Evolutionary conservation across 2,797 vertebrate species (phyloP), one percentile per base, ranked within the genome.

Genomic region (Syngnathus acus): DNA sequence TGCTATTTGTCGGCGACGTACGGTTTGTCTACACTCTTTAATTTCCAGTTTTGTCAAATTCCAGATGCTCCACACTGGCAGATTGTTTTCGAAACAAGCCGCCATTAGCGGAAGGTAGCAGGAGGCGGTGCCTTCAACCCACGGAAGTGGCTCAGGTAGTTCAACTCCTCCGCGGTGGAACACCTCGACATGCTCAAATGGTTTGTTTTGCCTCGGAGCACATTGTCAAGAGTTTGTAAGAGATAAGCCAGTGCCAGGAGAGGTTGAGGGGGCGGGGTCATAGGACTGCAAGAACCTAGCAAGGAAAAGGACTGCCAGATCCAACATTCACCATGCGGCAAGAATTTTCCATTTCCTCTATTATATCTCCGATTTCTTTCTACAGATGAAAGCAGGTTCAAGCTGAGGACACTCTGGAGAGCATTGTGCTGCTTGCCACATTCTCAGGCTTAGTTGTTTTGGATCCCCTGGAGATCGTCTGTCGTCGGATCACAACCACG

Each of bases 61-160:
- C 32, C 32, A 32, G 32, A 32, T 32, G 32, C 32, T 32, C 32
- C 32, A 50, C 51, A 51, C 43, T 70, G 45, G 61, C 65, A 39
- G 69, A 70, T 74, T 78, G 83, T 87, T 83, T 84, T 85, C 79
- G 74, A 81, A 86, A 79, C 74, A 68, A 67, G 78, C 10, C 9
- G 21, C 21, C 21, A 26, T 23, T 23, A 0, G 10, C 14, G 11
- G 9, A 13, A 26, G 53, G 32, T 32, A 32, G 32, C 32, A 4
- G 32, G 32, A 32, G 32, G 32, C 32, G 32, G 32, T 32, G 32
- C 32, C 32, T 32, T 32, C 53, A 54, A 54, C 53, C 53, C 53
- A 54, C 53, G 26, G 53, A 17, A 32, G 55, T 58, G 17, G 6
- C 54, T 23, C 51, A 13, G 51, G 51, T 23, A 23, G n/a, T 54